Conservation (phyloP, 92 coral and sea anemone genomes). For the Isaurus tuberculatus region DNA sequence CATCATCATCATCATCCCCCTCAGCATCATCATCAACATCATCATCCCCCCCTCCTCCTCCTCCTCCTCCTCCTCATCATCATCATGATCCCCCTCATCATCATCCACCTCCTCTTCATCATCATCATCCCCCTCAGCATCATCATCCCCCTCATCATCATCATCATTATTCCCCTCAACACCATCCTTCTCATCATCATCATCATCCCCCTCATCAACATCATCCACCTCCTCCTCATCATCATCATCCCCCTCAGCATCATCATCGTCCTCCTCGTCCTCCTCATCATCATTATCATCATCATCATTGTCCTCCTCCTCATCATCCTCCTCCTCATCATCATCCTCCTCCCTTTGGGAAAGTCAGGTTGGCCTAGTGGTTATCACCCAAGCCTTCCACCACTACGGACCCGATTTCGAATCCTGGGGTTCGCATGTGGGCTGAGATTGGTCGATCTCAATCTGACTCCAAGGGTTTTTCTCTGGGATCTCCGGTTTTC, state of each 20-base stretch:
- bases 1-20: not conserved
- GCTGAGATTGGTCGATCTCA: no score
- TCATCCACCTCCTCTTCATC: not conserved
- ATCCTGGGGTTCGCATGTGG: no score
- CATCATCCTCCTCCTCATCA: not conserved
- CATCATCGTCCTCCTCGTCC: not conserved
- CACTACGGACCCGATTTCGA: no score
- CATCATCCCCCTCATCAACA: not conserved
- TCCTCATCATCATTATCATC: not conserved
- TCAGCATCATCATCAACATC: not conserved
- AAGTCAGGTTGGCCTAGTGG: no score
- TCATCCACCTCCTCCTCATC: not conserved
- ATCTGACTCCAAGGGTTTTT: no score
- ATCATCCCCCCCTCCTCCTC: not conserved
- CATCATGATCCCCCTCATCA: not conserved
- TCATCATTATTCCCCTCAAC: not conserved
- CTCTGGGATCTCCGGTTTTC: no score
- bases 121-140: not conserved
- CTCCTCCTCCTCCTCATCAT: not conserved
- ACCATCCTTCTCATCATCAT: not conserved
- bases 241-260: not conserved
- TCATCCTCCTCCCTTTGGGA: no score
- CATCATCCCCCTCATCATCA: not conserved
- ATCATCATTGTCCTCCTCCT: not conserved
- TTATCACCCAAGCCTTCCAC: no score